phyloP scores from a whole-genome alignment of 2,888 invertebrate genomes.

The Heteropelma amictum region DNA sequence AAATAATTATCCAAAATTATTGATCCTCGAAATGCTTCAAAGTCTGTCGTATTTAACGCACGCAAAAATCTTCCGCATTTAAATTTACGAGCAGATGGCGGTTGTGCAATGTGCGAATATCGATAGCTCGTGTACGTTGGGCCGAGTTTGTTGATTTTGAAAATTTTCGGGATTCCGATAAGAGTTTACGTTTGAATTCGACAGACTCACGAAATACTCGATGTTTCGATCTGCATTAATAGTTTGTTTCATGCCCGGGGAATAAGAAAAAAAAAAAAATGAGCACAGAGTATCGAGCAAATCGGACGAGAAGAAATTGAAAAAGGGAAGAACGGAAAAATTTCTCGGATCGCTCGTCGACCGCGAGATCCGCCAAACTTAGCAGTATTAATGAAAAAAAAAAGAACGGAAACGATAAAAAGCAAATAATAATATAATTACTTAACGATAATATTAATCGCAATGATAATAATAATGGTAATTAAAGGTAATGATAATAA shows the following conservation, averaged over 20 bases:
- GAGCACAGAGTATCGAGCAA: conserved; percentile 25
- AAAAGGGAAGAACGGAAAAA: neutral
- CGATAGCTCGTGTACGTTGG: too few relatives aligned
- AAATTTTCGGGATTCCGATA: too few relatives aligned
- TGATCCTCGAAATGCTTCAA: too few relatives aligned
- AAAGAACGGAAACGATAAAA: conserved; percentile 1
- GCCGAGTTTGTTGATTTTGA: too few relatives aligned
- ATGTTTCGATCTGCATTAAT: neutral
- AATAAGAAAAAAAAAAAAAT: conserved; percentile 4
- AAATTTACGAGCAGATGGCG: too few relatives aligned
- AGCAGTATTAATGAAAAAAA: conserved; percentile 66
- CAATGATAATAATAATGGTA: neutral
- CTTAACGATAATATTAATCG: neutral
- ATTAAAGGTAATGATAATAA: neutral
- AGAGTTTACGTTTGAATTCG: too few relatives aligned
- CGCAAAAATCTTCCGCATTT: too few relatives aligned
- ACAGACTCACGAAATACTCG: too few relatives aligned
- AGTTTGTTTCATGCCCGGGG: neutral
- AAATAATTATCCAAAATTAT: too few relatives aligned
- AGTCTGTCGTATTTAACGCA: too few relatives aligned
- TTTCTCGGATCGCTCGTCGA: conserved; percentile 36
- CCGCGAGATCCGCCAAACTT: conserved; percentile 63
- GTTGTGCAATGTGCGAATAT: too few relatives aligned
- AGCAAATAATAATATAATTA: neutral
- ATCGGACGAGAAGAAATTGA: neutral